Percentiles rank a stretch among this genome's conserved stretches.
These are phyloP conservation scores for Brachionus rotundiformis DNA, from an alignment of 1,140 invertebrate species.

Conservation along the genomic window DNA sequence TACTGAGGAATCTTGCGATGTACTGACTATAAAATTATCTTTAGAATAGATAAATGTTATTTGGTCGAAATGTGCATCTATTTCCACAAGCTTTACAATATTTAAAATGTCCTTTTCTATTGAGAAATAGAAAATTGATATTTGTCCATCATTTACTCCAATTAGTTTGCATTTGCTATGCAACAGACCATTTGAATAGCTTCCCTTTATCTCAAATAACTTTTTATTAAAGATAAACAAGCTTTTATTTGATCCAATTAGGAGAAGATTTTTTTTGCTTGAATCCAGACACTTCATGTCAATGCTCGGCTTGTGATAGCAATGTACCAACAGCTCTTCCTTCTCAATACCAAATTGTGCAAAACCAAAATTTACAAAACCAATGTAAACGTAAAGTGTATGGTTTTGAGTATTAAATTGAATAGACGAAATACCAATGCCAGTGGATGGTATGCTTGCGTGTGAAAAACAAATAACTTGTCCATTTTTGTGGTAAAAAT, in stretches of 20 bases:
- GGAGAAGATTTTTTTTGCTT: background rate
- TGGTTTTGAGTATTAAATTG: too few relatives aligned
- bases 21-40: background rate
- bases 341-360: too few relatives aligned
- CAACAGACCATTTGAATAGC: background rate
- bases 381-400: too few relatives aligned
- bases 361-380: too few relatives aligned
- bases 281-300: background rate
- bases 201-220: background rate
- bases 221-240: background rate
- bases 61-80: background rate
- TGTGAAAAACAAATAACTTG: too few relatives aligned
- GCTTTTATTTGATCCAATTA: background rate
- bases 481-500: too few relatives aligned
- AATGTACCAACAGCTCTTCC: too few relatives aligned
- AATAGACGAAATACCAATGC: too few relatives aligned
- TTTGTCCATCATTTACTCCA: background rate
- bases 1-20: background rate
- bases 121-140: background rate
- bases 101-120: background rate
- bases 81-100: background rate
- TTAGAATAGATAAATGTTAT: background rate
- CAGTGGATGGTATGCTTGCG: too few relatives aligned
- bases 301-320: background rate
- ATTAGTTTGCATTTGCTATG: background rate